Percentiles rank a stretch among this genome's conserved stretches.
These are phyloP conservation scores for Cephus pulcher DNA, from an alignment of 2,888 invertebrate species.

Conservation along the genomic window DNA sequence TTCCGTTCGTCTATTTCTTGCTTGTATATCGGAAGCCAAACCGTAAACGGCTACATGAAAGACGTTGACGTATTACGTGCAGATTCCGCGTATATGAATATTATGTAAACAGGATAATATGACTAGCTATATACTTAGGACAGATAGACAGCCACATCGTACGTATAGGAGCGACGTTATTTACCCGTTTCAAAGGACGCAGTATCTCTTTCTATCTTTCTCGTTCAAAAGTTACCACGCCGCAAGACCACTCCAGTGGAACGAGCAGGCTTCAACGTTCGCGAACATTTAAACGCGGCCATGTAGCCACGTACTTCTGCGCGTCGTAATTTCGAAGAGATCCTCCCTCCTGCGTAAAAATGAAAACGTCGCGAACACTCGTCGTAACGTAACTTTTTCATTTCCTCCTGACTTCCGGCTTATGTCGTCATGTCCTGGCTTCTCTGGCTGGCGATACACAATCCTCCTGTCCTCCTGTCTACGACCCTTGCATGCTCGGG, in stretches of 20 bases:
- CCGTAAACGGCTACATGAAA: neutral
- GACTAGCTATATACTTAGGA: neutral
- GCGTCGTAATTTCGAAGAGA: neutral
- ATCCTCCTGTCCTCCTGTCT: neutral
- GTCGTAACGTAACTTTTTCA: slow-evolving; percentile 57
- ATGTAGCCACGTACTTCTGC: neutral
- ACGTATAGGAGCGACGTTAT: neutral
- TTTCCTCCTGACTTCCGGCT: slow-evolving; percentile 59
- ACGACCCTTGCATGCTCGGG: neutral
- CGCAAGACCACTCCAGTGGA: neutral
- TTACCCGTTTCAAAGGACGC: neutral
- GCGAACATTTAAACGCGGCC: neutral
- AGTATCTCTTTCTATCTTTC: neutral
- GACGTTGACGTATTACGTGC: neutral
- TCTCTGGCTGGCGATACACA: slow-evolving; percentile 30
- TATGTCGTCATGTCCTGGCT: slow-evolving; percentile 31
- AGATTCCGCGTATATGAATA: neutral
- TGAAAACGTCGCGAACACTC: neutral
- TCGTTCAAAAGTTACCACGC: neutral
- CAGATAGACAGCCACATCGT: neutral
- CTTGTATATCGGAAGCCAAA: neutral
- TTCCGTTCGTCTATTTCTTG: neutral
- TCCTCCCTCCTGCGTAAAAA: neutral
- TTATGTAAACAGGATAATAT: neutral
- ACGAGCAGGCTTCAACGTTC: neutral